Evolutionary conservation across 2,797 vertebrate genomes (phyloP).

Genomic region (Liasis olivaceus): DNA sequence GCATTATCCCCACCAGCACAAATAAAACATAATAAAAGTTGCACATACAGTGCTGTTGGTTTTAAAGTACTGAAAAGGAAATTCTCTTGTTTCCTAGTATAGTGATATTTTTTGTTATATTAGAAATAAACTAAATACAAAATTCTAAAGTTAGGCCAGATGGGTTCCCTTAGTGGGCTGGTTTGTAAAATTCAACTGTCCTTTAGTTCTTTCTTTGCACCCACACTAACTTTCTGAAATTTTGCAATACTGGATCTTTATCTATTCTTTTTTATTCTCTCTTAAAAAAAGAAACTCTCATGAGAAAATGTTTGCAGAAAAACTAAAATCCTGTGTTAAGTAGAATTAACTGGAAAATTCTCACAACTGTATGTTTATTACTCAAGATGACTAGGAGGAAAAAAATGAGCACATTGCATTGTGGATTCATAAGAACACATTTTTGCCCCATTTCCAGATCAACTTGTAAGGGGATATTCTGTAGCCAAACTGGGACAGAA

Average conservation of each 20-base stretch:
- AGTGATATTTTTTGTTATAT: not conserved
- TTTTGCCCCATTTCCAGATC: not conserved
- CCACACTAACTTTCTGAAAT: not conserved
- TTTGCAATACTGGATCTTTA: not conserved
- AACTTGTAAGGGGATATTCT: not conserved
- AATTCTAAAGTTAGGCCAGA: not conserved
- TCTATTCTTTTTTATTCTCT: not conserved
- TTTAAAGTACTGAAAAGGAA: conserved; percentile 16
- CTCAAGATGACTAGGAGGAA: not conserved
- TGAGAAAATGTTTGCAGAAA: not conserved
- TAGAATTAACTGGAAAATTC: not conserved
- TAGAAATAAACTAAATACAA: not conserved
- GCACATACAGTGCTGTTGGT: conserved; percentile 6
- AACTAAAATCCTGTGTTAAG: not conserved
- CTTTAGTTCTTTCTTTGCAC: not conserved
- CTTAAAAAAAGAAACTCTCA: not conserved
- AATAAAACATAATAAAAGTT: conserved; percentile 29
- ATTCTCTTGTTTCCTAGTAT: conserved; percentile 9
- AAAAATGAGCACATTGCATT: not conserved
- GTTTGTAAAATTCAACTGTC: not conserved
- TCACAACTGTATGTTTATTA: not conserved
- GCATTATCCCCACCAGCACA: conserved; percentile 2
- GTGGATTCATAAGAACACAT: not conserved
- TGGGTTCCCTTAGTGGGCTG: not conserved
- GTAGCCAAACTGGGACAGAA: not conserved